A percentile compares a stretch with the other conserved stretches of the same genome.
Conservation (phyloP, 2,113 vertebrate species). For the Ophiodon elongatus region DNA sequence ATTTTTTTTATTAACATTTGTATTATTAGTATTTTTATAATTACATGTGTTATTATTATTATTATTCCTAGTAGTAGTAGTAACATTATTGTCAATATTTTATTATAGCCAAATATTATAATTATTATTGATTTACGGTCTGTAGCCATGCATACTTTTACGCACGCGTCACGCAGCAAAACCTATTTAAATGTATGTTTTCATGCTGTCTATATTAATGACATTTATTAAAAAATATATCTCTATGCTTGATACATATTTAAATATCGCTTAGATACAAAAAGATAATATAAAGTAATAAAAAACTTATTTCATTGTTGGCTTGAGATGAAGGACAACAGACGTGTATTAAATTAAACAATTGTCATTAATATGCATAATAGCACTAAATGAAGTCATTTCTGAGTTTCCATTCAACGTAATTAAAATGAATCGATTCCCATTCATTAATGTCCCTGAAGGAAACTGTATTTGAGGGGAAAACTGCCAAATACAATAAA, state of each 20-base stretch:
- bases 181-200: background rate
- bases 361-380: background rate
- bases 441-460: conserved; percentile 5
- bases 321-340: background rate
- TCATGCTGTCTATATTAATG: background rate
- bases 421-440: conserved; percentile 16
- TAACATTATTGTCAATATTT: background rate
- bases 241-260: background rate
- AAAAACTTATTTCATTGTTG: background rate
- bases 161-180: conserved; percentile 1
- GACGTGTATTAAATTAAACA: background rate
- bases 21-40: background rate
- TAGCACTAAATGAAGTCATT: background rate
- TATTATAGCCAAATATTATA: background rate
- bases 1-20: background rate
- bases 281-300: background rate
- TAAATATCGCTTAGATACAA: background rate
- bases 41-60: background rate
- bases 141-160: background rate
- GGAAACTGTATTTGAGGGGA: background rate
- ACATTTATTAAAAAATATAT: conserved; percentile 5
- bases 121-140: background rate
- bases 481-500: conserved; percentile 23
- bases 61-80: background rate
- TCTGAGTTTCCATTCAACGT: background rate